Evolutionary conservation across 2,888 invertebrate species (phyloP), one percentile per base, ranked within the genome.

Genomic region (Pollenia griseotomentosa): DNA sequence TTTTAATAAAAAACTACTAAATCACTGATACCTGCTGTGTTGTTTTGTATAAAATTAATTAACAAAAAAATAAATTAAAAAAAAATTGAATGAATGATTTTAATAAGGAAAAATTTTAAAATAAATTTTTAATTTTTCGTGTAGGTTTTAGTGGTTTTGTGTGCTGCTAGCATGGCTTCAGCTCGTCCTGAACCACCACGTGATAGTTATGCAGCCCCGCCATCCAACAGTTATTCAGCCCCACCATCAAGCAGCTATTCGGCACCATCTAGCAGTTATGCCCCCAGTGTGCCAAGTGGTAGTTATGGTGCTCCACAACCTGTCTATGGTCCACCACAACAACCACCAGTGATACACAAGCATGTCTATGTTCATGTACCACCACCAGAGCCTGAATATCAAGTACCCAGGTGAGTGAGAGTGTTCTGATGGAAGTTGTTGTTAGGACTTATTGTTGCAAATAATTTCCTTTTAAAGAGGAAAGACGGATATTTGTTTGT

Each of bases 321-420:
- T 4, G 94, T 95, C 2, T 96, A 96, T 90, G 96, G 96, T 19
- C 95, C 96, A 9, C 96, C 97, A 1, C 94, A 95, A 87, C 96
- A 96, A 90, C 96, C 96, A 84, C 96, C 97, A 79, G 96, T 97
- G 57, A 95, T 97, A 74, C 97, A 97, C 94, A 98, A 98, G 92
- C 97, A 97, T 92, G 97, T 98, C 14, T 98, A 97, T 94, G 97
- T 98, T 19, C 97, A 97, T 93, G 97, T 97, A 19, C 97, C 97
- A 70, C 97, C 97, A 81, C 97, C 97, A 90, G 97, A 97, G 93
- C 96, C 96, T 46, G 97, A 97, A 91, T 95, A 96, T 91, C 95
- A 95, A 53, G 95, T 95, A 23, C 95, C 96, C 23, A 96, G 95
- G 92, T 95, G 92, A 92, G 94, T 93, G 7, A n/a, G 3, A 59